phyloP scores from a whole-genome alignment of 2,888 invertebrate genomes.

The Carabus problematicus region DNA sequence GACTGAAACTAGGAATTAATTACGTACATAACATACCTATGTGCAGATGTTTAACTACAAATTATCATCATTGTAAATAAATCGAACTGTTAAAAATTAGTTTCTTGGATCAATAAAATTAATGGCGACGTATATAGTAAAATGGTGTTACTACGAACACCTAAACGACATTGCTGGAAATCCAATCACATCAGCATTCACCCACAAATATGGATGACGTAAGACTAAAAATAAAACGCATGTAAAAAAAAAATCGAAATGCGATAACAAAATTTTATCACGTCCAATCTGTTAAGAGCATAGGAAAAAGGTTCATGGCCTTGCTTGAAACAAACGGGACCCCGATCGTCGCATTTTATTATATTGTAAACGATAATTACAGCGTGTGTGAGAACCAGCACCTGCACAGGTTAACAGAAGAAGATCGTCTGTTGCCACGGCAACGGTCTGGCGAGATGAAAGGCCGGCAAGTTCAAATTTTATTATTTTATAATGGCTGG shows the following conservation, averaged over 20 bases:
- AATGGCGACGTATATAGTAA: constrained; percentile 24
- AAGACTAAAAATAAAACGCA: constrained; percentile 20
- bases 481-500: constrained; percentile 35
- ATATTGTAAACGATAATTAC: constrained; percentile 40
- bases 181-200: constrained; percentile 20
- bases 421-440: constrained; percentile 30
- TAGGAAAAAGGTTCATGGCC: constrained; percentile 13
- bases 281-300: constrained; percentile 16
- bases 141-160: constrained; percentile 18
- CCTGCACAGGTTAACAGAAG: constrained; percentile 27
- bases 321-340: constrained; percentile 34
- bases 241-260: not conserved
- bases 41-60: no score
- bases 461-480: constrained; percentile 16
- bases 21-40: no score
- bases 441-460: constrained; percentile 8
- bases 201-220: constrained; percentile 18
- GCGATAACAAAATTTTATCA: constrained; percentile 30
- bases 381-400: constrained; percentile 37
- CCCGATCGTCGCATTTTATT: constrained; percentile 36
- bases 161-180: constrained; percentile 20
- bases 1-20: no score
- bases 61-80: no score
- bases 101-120: constrained; percentile 13
- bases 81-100: no score